phyloP scores from a whole-genome alignment of 2,888 invertebrate genomes.

The Isoperla grammatica region DNA sequence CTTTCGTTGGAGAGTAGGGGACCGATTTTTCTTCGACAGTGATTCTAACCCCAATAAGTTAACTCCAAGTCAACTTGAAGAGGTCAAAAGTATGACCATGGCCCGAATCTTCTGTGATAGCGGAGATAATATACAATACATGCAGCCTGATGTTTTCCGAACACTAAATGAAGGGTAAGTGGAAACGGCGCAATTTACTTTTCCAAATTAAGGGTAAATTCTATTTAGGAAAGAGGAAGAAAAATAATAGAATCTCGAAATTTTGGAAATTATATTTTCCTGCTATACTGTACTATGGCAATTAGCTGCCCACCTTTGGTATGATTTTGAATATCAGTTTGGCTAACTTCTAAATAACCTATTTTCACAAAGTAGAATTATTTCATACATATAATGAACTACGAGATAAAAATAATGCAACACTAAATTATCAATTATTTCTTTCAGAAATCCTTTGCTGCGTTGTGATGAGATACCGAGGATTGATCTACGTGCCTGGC shows the following conservation, averaged over 20 bases:
- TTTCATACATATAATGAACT: too few relatives aligned
- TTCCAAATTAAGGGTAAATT: too few relatives aligned
- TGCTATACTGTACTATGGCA: background rate
- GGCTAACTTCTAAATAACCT: too few relatives aligned
- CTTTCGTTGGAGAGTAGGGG: conserved; percentile 20
- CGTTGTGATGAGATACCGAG: conserved; percentile 48
- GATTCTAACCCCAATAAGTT: conserved; percentile 1
- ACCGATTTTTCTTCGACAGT: conserved; percentile 16
- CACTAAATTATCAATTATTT: conserved; percentile 9
- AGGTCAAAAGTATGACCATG: conserved; percentile 71
- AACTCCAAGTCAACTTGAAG: conserved; percentile 57
- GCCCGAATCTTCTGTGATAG: conserved; percentile 78
- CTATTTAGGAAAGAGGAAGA: too few relatives aligned
- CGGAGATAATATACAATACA: conserved; percentile 57
- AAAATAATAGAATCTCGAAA: too few relatives aligned
- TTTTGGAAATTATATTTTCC: too few relatives aligned
- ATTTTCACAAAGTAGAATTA: too few relatives aligned
- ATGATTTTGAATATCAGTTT: too few relatives aligned
- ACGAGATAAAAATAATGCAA: too few relatives aligned
- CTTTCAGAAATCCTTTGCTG: conserved; percentile 50
- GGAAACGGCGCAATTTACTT: background rate
- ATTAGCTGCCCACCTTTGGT: too few relatives aligned
- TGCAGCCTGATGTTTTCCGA: conserved; percentile 48
- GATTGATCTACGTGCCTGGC: conserved; percentile 50
- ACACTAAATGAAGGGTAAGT: conserved; percentile 34